phyloP scores from a whole-genome alignment of 35 echinoderm and acorn worm genomes.

The Chiridota heheva region DNA sequence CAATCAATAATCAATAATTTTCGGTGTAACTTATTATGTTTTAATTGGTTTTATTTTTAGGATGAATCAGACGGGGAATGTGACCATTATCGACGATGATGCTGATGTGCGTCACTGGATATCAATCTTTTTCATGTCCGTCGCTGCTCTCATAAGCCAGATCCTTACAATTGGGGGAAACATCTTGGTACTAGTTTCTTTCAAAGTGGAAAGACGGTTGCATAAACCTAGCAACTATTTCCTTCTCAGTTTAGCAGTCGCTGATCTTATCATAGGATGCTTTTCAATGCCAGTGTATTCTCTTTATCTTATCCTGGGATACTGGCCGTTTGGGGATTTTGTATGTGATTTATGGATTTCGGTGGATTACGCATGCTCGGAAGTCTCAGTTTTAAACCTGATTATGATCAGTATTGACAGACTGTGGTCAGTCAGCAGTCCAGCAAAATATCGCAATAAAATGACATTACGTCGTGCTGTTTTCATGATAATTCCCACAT shows the following conservation, averaged over 20 bases:
- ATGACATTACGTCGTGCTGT: slow-evolving; percentile 89
- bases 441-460: slow-evolving; percentile 96
- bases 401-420: slow-evolving; percentile 95
- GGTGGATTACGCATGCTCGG: slow-evolving; percentile 92
- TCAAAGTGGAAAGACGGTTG: slow-evolving; percentile 85
- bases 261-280: slow-evolving; percentile 93
- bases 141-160: slow-evolving; percentile 75
- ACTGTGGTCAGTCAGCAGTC: slow-evolving; percentile 93
- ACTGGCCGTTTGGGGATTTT: slow-evolving; percentile 88
- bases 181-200: slow-evolving; percentile 89
- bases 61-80: no score
- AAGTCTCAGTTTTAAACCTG: slow-evolving; percentile 92
- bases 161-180: slow-evolving; percentile 91
- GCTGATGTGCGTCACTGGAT: no score
- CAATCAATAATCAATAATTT: no score
- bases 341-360: slow-evolving; percentile 96
- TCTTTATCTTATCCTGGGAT: slow-evolving; percentile 79
- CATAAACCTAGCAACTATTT: slow-evolving; percentile 99
- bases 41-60: no score
- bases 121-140: slow-evolving; percentile 75
- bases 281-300: slow-evolving; percentile 98
- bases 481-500: slow-evolving; percentile 96
- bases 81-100: no score
- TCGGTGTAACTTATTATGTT: no score
- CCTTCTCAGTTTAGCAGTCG: slow-evolving; percentile 88